Conservation (phyloP, 2,797 vertebrate genomes). For the Ataeniobius toweri region DNA sequence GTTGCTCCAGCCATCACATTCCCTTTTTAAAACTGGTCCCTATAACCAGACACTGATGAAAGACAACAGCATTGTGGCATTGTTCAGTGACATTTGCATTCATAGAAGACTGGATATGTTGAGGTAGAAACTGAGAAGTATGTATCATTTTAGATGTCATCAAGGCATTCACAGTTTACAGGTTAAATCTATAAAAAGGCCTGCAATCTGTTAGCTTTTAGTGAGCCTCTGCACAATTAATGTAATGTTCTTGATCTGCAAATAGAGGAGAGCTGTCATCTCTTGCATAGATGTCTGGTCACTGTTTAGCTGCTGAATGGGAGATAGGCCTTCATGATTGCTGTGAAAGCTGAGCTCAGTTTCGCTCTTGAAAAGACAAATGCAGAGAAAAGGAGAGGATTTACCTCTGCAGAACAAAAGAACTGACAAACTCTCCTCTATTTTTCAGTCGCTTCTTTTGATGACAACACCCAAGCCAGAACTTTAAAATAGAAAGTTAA, state of each 20-base stretch:
- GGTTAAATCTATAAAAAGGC: conserved; percentile 50
- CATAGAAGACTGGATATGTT: conserved; percentile 22
- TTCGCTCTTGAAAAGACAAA: conserved; percentile 68
- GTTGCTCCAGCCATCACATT: conserved; percentile 42
- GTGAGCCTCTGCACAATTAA: conserved; percentile 53
- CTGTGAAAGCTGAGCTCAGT: conserved; percentile 75
- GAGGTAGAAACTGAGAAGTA: conserved; percentile 42
- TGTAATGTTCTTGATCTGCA: conserved; percentile 54
- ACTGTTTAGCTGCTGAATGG: conserved; percentile 63
- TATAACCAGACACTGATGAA: conserved; percentile 69
- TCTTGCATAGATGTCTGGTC: conserved; percentile 56
- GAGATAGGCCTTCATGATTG: conserved; percentile 62
- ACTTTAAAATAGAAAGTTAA: conserved; percentile 89
- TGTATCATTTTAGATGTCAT: conserved; percentile 62
- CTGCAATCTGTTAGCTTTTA: conserved; percentile 55
- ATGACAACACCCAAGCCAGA: conserved; percentile 72
- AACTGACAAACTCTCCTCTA: conserved; percentile 68
- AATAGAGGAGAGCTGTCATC: conserved; percentile 67
- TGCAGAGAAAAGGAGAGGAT: conserved; percentile 62
- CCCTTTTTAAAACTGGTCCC: conserved; percentile 59
- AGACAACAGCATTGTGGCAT: conserved; percentile 66
- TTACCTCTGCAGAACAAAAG: conserved; percentile 58
- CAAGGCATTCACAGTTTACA: conserved; percentile 34
- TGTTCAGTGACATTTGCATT: conserved; percentile 54
- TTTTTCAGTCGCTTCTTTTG: conserved; percentile 63